Conservation (phyloP, 2,888 invertebrate species). For the Philereme transversata region DNA sequence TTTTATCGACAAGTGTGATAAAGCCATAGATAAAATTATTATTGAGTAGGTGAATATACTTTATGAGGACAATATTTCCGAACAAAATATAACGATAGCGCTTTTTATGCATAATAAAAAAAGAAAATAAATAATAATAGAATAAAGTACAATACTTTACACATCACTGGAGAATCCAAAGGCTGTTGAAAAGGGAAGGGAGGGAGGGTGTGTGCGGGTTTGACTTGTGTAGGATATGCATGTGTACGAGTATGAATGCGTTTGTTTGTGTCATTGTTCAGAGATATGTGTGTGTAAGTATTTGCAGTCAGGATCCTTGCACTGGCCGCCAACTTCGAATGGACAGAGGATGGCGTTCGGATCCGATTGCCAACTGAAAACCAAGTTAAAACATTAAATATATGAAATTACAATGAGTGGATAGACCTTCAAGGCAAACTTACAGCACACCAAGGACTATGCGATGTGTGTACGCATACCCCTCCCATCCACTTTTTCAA, state of each 20-base stretch:
- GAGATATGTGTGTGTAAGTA: slow-evolving; percentile 71
- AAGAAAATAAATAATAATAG: slow-evolving; percentile 38
- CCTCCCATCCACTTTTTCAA: slow-evolving; percentile 54
- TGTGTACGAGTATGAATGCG: slow-evolving; percentile 44
- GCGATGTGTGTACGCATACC: slow-evolving; percentile 64
- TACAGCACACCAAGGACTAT: slow-evolving; percentile 60
- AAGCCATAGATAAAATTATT: not conserved
- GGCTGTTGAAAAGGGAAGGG: slow-evolving; percentile 42
- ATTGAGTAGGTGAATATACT: not conserved
- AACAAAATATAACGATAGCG: not conserved
- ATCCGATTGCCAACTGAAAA: slow-evolving; percentile 78
- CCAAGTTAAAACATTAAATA: slow-evolving; percentile 17
- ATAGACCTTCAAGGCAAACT: slow-evolving; percentile 63
- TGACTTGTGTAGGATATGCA: slow-evolving; percentile 36
- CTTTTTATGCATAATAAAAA: slow-evolving; percentile 8
- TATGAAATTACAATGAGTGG: slow-evolving; percentile 40
- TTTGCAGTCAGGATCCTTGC: slow-evolving; percentile 80
- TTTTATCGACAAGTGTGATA: not conserved
- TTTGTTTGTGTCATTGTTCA: slow-evolving; percentile 59
- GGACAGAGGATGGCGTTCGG: slow-evolving; percentile 80
- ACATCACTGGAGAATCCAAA: slow-evolving; percentile 66
- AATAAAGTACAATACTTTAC: slow-evolving; percentile 71
- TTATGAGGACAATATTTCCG: too few relatives aligned
- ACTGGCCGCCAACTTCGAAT: slow-evolving; percentile 77
- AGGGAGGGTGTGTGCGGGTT: slow-evolving; percentile 33